A percentile compares a stretch with the other conserved stretches of the same genome.
Evolutionary conservation across 2,797 vertebrate genomes (phyloP).

Genomic region (Pogonophryne albipinna): DNA sequence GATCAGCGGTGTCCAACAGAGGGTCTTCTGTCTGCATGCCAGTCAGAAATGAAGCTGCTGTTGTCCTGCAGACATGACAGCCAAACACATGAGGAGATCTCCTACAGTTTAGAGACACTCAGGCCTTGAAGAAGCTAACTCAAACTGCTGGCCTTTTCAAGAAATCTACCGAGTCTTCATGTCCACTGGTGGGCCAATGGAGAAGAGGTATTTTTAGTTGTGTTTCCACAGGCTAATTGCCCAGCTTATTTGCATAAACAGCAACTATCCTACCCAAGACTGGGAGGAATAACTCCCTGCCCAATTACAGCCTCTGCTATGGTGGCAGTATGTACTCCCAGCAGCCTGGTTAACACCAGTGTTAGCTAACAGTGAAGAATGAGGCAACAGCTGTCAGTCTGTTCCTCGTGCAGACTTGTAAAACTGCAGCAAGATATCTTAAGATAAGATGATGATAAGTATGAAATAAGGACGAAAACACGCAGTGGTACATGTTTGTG

Average conservation of each 20-base stretch:
- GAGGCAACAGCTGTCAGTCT: slow-evolving; percentile 46
- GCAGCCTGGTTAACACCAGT: slow-evolving; percentile 68
- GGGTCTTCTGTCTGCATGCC: slow-evolving; percentile 54
- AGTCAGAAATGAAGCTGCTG: slow-evolving; percentile 50
- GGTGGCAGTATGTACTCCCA: slow-evolving; percentile 67
- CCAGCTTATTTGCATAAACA: slow-evolving; percentile 83
- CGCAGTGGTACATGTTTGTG: background rate
- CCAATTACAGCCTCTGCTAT: slow-evolving; percentile 78
- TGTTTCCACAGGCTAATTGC: slow-evolving; percentile 82
- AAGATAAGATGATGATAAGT: slow-evolving; percentile 1
- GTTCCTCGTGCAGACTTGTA: slow-evolving; percentile 24
- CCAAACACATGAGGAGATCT: slow-evolving; percentile 36
- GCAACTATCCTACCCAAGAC: slow-evolving; percentile 69
- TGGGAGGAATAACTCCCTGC: slow-evolving; percentile 81
- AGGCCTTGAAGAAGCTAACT: slow-evolving; percentile 34
- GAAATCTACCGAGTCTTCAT: slow-evolving; percentile 47
- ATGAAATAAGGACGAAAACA: background rate
- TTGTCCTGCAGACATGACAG: slow-evolving; percentile 33
- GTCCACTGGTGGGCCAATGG: slow-evolving; percentile 52
- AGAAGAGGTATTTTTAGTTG: slow-evolving; percentile 72
- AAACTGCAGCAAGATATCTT: slow-evolving; percentile 13
- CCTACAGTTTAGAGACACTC: slow-evolving; percentile 36
- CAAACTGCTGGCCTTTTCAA: slow-evolving; percentile 14
- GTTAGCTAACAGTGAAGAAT: slow-evolving; percentile 49
- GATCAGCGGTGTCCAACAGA: slow-evolving; percentile 44